Base-by-base conservation (phyloP, 2,113 vertebrate genomes). In the Mormyrus iriodes region DNA sequence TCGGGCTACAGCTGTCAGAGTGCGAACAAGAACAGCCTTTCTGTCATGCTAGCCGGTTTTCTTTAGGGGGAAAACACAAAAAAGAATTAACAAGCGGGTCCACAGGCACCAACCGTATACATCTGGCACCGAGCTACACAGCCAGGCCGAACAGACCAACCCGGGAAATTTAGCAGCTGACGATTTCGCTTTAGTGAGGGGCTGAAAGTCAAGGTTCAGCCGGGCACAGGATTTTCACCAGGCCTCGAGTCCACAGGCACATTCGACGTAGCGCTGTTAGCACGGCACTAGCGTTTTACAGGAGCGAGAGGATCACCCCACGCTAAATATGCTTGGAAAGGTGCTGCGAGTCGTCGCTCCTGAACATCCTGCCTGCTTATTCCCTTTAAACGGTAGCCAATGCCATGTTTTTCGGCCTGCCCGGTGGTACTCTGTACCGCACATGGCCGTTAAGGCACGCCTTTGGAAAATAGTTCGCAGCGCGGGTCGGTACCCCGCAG, bases 71-170 rank as follows among this genome's bases (percentile, higher is more conserved):
- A 42, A 42, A 42, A 42, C 13, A 39, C 31, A 91, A 90, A 91
- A 91, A 91, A 90, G 19, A 86, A 91, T 61, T 49, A 92, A 90
- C 88, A 89, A 88, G 73, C n/a, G 49, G 61, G 31, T 73, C 76
- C 85, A 90, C 86, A 39, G 39, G 39, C 27, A 69, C 89, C 89
- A 65, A 76, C 73, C 83, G 58, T 6, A 13, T 35, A 10, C 35
- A 79, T 79, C 73, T 42, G 35, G 73, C 2, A 35, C 35, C 1
- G 7, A 39, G 35, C 31, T 42, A 19, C 88, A 76, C 24, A 52
- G 73, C 39, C 13, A 21, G 24, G 84, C 39, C 39, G 88, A 82
- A 61, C n/a, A n/a, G 88, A 44, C 89, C 86, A 89, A 49, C 79
- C 35, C 9, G 3, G 10, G 27, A 53, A 19, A 27, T 86, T 86